These are phyloP conservation scores for Bucorvus abyssinicus DNA, from an alignment of 2,797 vertebrate species.

Conservation along the genomic window DNA sequence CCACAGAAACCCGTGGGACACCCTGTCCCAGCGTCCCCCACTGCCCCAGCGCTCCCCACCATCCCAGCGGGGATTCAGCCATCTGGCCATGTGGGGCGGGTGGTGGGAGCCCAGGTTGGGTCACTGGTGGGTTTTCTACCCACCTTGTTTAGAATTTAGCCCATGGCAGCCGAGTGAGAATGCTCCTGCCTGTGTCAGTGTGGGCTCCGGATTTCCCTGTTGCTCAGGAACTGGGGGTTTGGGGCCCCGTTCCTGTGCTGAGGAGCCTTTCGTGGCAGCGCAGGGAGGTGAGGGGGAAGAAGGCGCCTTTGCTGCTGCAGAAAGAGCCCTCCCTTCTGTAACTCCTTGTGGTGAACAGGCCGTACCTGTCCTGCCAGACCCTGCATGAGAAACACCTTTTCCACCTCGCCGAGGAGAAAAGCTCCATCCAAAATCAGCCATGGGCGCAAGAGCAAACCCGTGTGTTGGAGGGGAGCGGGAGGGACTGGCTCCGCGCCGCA, in stretches of 20 bases:
- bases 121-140: neutral
- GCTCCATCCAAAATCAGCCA: neutral
- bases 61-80: neutral
- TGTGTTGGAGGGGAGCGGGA: neutral
- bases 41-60: too few species aligned
- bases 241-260: neutral
- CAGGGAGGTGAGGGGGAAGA: neutral
- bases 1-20: neutral
- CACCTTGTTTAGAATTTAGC: neutral
- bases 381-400: neutral
- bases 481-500: neutral
- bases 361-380: constrained; percentile 12
- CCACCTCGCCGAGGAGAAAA: neutral
- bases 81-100: too few species aligned
- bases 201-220: neutral
- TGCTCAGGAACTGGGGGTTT: neutral
- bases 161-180: neutral
- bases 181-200: neutral
- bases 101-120: too few species aligned
- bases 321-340: neutral
- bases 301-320: neutral
- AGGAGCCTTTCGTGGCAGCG: neutral
- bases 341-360: constrained; percentile 8
- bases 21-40: neutral
- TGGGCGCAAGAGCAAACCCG: neutral